Percentiles rank a stretch among this genome's conserved stretches.
Evolutionary conservation across 1,140 invertebrate species (phyloP).

Genomic region (Arion vulgaris): DNA sequence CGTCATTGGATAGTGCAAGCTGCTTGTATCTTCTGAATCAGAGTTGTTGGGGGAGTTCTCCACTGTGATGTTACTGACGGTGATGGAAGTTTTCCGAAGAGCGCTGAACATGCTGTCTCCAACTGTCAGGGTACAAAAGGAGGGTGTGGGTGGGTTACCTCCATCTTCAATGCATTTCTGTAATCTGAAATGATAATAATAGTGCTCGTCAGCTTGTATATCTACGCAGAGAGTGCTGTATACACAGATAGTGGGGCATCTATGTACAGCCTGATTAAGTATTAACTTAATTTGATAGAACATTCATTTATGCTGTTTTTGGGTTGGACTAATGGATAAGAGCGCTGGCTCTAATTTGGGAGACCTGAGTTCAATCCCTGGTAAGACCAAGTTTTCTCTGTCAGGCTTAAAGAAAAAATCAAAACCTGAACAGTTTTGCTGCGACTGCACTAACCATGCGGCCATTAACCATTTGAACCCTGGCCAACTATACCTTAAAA

Average conservation of each 20-base stretch:
- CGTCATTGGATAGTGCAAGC: background rate
- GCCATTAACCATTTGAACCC: too few species aligned
- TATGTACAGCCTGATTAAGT: too few species aligned
- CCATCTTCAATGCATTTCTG: constrained; percentile 45
- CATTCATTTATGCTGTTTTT: too few species aligned
- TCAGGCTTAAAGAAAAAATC: too few species aligned
- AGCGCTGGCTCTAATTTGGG: too few species aligned
- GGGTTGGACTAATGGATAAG: too few species aligned
- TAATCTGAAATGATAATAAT: constrained; percentile 43
- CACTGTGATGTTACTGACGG: constrained; percentile 48
- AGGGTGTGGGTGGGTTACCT: constrained; percentile 45
- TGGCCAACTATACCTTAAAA: too few species aligned
- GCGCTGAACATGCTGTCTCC: constrained; percentile 63
- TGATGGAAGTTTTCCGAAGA: constrained; percentile 55
- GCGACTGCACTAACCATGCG: too few species aligned
- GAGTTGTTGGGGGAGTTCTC: constrained; percentile 30
- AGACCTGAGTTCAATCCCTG: too few species aligned
- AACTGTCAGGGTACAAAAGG: constrained; percentile 51
- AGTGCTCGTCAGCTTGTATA: background rate
- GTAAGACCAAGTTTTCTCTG: too few species aligned
- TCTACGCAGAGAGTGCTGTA: constrained; percentile 1
- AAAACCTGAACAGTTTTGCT: too few species aligned
- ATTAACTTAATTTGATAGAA: too few species aligned
- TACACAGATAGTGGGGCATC: constrained; percentile 14
- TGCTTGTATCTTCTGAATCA: constrained; percentile 12